A percentile compares a stretch with the other conserved stretches of the same genome.
phyloP scores from a whole-genome alignment of 2,113 vertebrate genomes.

The Toxotes jaculatrix region DNA sequence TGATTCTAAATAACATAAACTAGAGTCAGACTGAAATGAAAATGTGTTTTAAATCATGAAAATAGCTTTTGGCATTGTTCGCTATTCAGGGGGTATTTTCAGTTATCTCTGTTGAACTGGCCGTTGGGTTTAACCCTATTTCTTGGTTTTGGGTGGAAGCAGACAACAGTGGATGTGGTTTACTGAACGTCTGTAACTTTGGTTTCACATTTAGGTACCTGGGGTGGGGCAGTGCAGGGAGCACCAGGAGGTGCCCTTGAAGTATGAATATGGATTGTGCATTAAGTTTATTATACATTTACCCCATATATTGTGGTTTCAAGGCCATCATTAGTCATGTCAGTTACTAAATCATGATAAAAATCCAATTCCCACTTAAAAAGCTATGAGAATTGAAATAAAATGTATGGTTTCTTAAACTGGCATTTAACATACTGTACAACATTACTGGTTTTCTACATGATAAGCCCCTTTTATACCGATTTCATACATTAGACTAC shows the following conservation, averaged over 20 bases:
- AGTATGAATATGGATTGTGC: neutral
- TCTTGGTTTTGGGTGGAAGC: conserved; percentile 70
- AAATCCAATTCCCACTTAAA: neutral
- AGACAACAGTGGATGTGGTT: conserved; percentile 49
- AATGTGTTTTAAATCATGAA: neutral
- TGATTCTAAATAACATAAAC: neutral
- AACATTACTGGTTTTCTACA: neutral
- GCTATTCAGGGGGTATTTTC: conserved; percentile 45
- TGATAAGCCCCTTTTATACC: no score
- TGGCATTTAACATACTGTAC: neutral
- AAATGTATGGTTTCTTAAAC: neutral
- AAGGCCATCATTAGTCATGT: neutral
- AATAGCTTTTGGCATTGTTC: neutral
- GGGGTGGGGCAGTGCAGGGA: conserved; percentile 25
- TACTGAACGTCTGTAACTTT: conserved; percentile 43
- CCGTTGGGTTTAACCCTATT: conserved; percentile 51
- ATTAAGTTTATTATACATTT: neutral
- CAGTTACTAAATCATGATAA: neutral
- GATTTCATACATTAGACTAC: neutral
- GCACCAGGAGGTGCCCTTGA: neutral
- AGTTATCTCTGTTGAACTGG: conserved; percentile 13
- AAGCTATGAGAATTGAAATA: neutral
- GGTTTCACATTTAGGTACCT: conserved; percentile 67
- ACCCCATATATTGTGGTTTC: neutral
- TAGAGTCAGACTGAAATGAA: neutral